Conservation (phyloP, 2,113 vertebrate genomes). For the Lipophrys pholis region DNA sequence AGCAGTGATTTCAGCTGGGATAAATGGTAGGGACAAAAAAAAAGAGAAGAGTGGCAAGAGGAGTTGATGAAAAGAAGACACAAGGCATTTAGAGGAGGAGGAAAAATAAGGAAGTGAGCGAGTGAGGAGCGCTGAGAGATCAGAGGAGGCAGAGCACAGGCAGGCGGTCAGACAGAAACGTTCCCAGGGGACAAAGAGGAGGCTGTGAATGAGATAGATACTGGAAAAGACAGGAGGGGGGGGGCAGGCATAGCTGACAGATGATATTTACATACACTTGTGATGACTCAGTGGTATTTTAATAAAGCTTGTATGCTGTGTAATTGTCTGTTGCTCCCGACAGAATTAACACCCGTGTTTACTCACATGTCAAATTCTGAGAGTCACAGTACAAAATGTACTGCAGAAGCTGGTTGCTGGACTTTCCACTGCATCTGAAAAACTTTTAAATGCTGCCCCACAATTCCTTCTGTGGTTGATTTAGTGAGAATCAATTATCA, state of each 20-base stretch:
- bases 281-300: constrained; percentile 59
- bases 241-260: constrained; percentile 21
- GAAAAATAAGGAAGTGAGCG: constrained; percentile 5
- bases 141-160: constrained; percentile 10
- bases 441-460: constrained; percentile 7
- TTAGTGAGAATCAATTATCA: constrained; percentile 4
- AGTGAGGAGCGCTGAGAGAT: constrained; percentile 8
- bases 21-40: constrained; percentile 6
- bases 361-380: constrained; percentile 12
- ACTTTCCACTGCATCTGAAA: constrained; percentile 10
- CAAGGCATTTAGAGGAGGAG: constrained; percentile 5
- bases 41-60: not conserved
- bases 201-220: constrained; percentile 44
- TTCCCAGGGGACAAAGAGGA: constrained; percentile 42
- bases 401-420: not conserved
- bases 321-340: constrained; percentile 31
- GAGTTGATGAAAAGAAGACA: constrained; percentile 4
- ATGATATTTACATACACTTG: constrained; percentile 38
- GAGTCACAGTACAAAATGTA: constrained; percentile 23
- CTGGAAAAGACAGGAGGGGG: constrained; percentile 6
- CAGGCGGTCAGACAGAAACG: constrained; percentile 18
- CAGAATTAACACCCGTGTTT: constrained; percentile 37
- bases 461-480: constrained; percentile 17
- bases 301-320: constrained; percentile 37
- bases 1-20: constrained; percentile 12